A percentile compares a stretch with the other conserved stretches of the same genome.
Conservation (phyloP, 2,888 invertebrate genomes). For the Drosophila sordidula region DNA sequence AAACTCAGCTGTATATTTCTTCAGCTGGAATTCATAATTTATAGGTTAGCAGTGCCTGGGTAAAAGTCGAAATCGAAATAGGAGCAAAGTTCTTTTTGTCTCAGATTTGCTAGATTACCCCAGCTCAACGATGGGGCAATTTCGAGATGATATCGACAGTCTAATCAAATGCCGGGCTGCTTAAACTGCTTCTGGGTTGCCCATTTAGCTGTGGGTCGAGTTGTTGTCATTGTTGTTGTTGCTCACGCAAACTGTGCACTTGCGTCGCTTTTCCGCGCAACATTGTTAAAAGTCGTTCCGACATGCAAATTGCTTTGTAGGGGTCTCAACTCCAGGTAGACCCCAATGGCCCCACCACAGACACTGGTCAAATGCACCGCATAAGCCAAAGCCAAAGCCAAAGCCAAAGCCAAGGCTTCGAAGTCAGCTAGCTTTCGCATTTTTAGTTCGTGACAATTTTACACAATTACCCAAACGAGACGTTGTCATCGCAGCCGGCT, state of each 20-base stretch:
- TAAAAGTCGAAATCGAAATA: slow-evolving; percentile 34
- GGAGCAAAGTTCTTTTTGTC: slow-evolving; percentile 54
- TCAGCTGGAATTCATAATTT: slow-evolving; percentile 71
- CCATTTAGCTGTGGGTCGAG: background rate
- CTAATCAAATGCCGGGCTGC: background rate
- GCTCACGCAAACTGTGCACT: slow-evolving; percentile 68
- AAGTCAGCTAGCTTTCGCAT: slow-evolving; percentile 73
- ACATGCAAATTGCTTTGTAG: slow-evolving; percentile 62
- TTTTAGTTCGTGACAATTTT: slow-evolving; percentile 76
- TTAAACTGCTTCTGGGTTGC: slow-evolving; percentile 24
- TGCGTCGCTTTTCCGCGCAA: slow-evolving; percentile 47
- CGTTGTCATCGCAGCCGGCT: slow-evolving; percentile 37
- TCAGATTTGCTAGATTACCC: slow-evolving; percentile 25
- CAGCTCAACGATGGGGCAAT: slow-evolving; percentile 55
- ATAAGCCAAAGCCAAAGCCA: slow-evolving; percentile 11
- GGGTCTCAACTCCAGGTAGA: slow-evolving; percentile 24
- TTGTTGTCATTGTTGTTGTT: slow-evolving; percentile 20
- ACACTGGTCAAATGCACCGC: slow-evolving; percentile 14
- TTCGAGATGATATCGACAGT: slow-evolving; percentile 47
- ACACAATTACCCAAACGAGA: slow-evolving; percentile 63
- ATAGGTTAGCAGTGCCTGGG: slow-evolving; percentile 69
- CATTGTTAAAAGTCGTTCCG: slow-evolving; percentile 30
- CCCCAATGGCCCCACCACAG: slow-evolving; percentile 17
- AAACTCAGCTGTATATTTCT: slow-evolving; percentile 41
- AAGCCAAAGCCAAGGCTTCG: slow-evolving; percentile 3